Conservation (phyloP, 2,888 invertebrate species). For the Trilocha varians region DNA sequence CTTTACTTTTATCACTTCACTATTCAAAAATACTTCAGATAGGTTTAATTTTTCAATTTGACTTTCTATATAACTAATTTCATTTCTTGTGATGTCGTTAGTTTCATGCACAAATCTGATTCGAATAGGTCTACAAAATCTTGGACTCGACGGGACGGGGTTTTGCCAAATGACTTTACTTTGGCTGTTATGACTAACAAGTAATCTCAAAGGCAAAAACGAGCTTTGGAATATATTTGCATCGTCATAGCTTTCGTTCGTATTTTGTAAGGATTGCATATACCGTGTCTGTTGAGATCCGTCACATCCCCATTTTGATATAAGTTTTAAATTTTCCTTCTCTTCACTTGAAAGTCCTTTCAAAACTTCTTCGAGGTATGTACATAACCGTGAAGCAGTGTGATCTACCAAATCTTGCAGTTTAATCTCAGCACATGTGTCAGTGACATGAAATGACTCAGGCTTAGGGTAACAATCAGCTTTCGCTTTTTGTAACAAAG, state of each 20-base stretch:
- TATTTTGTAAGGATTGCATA: constrained; percentile 10
- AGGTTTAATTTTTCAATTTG: neutral
- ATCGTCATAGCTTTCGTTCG: constrained; percentile 2
- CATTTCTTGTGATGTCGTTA: constrained; percentile 1
- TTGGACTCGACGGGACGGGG: constrained; percentile 11
- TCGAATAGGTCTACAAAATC: constrained; percentile 10
- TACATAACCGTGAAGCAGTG: constrained; percentile 3
- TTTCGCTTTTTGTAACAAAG: constrained; percentile 8
- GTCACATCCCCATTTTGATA: constrained; percentile 11
- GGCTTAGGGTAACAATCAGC: constrained; percentile 10
- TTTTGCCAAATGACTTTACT: constrained; percentile 8
- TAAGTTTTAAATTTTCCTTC: constrained; percentile 3
- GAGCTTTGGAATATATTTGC: constrained; percentile 4
- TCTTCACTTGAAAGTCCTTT: neutral
- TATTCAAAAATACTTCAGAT: neutral
- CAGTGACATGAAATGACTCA: constrained; percentile 6
- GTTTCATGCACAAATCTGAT: constrained; percentile 9
- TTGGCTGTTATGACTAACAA: constrained; percentile 2
- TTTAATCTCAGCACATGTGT: constrained; percentile 6
- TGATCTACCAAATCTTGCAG: constrained; percentile 5
- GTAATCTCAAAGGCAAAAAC: constrained; percentile 6
- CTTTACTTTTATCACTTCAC: constrained; percentile 2
- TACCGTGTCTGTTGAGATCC: constrained; percentile 11
- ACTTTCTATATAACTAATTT: neutral
- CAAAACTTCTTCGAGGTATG: neutral